Base-by-base conservation (phyloP, 2,113 vertebrate species). In the Galeopterus variegatus region DNA sequence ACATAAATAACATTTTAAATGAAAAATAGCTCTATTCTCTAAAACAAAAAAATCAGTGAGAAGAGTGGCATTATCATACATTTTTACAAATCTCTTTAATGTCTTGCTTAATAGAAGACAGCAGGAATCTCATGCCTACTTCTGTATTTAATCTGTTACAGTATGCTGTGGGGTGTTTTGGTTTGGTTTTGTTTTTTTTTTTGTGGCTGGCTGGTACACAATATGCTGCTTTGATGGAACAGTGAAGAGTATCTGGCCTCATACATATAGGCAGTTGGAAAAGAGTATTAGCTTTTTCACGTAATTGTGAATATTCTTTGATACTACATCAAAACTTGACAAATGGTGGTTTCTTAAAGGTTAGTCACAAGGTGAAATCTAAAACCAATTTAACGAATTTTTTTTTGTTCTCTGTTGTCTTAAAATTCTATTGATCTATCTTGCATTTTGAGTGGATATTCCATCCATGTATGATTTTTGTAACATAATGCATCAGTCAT, bases 1-100 rank as follows among this genome's bases (percentile, higher is more conserved):
- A 88, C 12, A 65, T n/a, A 91, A 88, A 58, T 90, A 72, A 83
- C 36, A 91, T 73, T 79, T 67, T 79, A 81, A 79, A 67, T 88
- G 36, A 88, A 80, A 93, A 87, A 64, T 33, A 41, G 41, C n/a
- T 54, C 6, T 48, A 48, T 95, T 93, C 56, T 54, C 76, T 89
- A 95, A 95, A 85, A 48, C 33, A 77, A 88, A 82, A 69, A 69
- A 73, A 18, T 50, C 33, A 72, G 48, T 41, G 31, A 85, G 60
- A 82, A 90, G 33, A 58, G 65, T 41, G 26, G 8, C 23, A 58
- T 50, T 84, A 33, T 58, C 62, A 6, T n/a, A 62, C 58, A 87
- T 60, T 62, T 75, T 28, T 70, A 65, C 41, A 41, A 41, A 41
- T 41, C 41, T 41, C 23, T 93, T 88, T 77, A 54, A 15, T 85